Conservation (phyloP, 2,888 invertebrate species). For the Ypsolopha scabrella region DNA sequence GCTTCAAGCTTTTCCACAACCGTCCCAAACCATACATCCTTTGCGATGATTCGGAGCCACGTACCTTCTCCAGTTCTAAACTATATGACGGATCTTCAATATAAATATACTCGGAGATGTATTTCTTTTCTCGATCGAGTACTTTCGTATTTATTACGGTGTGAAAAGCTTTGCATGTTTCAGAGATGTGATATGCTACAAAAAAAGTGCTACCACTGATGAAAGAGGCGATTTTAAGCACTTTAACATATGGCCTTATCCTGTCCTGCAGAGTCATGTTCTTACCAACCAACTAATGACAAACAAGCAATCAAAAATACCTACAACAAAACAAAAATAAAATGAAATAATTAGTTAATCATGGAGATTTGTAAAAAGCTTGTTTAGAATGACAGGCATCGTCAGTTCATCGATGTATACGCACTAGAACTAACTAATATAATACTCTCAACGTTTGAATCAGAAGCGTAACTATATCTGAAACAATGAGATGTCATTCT, state of each 20-base stretch:
- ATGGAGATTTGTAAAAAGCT: too few species aligned
- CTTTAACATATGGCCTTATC: conserved; percentile 30
- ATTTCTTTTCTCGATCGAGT: conserved; percentile 50
- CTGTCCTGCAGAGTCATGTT: conserved; percentile 39
- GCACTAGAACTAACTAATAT: too few species aligned
- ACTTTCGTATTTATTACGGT: conserved; percentile 48
- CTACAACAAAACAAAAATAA: too few species aligned
- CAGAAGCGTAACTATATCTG: too few species aligned
- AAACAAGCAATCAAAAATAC: too few species aligned
- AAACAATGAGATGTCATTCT: too few species aligned
- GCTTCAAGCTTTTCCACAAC: conserved; percentile 74
- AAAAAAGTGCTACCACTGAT: conserved; percentile 30
- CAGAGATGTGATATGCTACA: conserved; percentile 35
- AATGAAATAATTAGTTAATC: too few species aligned
- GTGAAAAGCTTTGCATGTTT: conserved; percentile 30
- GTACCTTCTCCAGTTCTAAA: conserved; percentile 31
- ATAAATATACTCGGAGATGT: conserved; percentile 53
- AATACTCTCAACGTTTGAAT: too few species aligned
- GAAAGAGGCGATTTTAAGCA: conserved; percentile 31
- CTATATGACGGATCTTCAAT: conserved; percentile 54
- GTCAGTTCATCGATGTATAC: too few species aligned
- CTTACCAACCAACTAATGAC: too few species aligned
- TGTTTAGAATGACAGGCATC: too few species aligned
- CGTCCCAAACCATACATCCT: conserved; percentile 33
- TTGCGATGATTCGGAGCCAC: conserved; percentile 29